These are phyloP conservation scores for Xestia c-nigrum DNA, from an alignment of 2,888 invertebrate genomes.

Conservation along the genomic window DNA sequence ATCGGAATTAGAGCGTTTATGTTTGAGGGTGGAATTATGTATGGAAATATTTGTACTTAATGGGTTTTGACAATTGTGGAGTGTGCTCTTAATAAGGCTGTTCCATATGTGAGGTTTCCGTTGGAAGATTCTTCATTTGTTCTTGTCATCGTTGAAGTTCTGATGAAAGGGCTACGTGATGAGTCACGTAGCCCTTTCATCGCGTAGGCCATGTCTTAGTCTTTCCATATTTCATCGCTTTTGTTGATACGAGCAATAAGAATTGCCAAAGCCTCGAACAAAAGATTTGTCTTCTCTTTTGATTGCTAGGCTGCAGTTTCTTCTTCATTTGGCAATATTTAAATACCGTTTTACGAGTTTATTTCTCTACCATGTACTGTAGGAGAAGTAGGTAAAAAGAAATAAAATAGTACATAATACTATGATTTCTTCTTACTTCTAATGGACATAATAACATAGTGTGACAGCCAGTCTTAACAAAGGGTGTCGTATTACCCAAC, in stretches of 20 bases:
- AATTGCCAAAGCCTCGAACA: neutral
- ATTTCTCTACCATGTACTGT: too few species aligned
- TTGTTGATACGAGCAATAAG: neutral
- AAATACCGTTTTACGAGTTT: neutral
- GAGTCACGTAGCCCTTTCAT: too few species aligned
- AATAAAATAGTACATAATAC: too few species aligned
- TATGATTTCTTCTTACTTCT: too few species aligned
- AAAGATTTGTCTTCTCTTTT: neutral
- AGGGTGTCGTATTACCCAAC: too few species aligned
- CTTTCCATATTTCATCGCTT: neutral
- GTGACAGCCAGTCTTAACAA: too few species aligned
- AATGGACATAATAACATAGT: too few species aligned
- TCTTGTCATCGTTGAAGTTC: conserved; percentile 2
- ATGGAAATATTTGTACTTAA: conserved; percentile 31
- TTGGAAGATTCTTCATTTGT: conserved; percentile 32
- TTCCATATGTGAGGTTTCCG: conserved; percentile 11
- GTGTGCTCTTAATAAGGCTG: conserved; percentile 13
- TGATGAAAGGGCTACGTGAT: neutral
- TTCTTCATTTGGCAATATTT: neutral
- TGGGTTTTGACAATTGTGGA: conserved; percentile 33
- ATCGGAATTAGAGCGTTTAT: conserved; percentile 42
- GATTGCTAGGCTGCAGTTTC: neutral
- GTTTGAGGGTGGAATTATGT: conserved; percentile 34
- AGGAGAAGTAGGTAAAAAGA: neutral
- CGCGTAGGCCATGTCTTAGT: neutral